Conservation (phyloP, 2,797 vertebrate species). For the Falco berigora region DNA sequence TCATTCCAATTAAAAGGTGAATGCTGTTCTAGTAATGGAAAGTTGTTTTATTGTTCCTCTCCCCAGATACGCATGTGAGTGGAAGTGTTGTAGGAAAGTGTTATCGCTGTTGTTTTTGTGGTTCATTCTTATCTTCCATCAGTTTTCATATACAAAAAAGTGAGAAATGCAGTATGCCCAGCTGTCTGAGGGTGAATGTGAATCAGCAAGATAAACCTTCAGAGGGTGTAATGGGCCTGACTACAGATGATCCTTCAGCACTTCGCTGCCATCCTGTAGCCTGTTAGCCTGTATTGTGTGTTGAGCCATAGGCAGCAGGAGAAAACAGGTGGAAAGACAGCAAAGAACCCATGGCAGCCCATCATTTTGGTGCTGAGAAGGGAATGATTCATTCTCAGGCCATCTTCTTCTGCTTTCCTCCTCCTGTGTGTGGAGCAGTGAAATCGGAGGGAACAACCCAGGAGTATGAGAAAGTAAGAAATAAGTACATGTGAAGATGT, state of each 20-base stretch:
- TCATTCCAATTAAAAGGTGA: conserved; percentile 54
- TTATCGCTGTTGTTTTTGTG: conserved; percentile 14
- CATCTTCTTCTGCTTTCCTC: neutral
- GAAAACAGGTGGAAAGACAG: neutral
- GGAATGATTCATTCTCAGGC: neutral
- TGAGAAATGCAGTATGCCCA: conserved; percentile 13
- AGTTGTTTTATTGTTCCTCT: conserved; percentile 60
- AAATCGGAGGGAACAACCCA: neutral
- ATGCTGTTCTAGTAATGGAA: conserved; percentile 42
- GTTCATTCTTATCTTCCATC: conserved; percentile 26
- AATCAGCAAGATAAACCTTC: conserved; percentile 31
- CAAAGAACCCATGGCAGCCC: neutral
- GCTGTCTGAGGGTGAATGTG: neutral
- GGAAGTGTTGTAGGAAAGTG: neutral
- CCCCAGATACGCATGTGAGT: neutral
- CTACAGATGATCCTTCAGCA: neutral
- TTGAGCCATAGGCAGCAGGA: neutral
- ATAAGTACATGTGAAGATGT: neutral
- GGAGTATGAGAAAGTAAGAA: neutral
- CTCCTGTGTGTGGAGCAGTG: neutral
- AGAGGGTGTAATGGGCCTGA: neutral
- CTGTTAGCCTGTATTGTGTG: neutral
- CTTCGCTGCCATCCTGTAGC: neutral
- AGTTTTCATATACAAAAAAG: conserved; percentile 22
- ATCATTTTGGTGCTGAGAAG: neutral